Evolutionary conservation across 2,888 invertebrate genomes (phyloP).

Genomic region (Bugulina stolonifera): DNA sequence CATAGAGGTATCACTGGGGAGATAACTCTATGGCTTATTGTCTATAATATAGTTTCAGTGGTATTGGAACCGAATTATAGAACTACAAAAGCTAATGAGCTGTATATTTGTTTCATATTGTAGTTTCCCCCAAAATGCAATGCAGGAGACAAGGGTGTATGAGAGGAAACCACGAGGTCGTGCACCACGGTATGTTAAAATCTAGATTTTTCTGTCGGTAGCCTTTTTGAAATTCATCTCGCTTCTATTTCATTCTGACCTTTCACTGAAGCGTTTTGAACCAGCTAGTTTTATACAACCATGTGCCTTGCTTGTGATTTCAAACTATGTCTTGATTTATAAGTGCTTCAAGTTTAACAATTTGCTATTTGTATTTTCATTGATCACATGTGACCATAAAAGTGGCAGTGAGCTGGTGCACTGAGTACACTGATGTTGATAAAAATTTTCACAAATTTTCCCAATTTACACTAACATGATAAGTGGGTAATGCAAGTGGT

Average conservation of each 20-base stretch:
- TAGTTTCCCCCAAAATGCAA: background rate
- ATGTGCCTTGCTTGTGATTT: background rate
- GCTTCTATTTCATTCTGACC: slow-evolving; percentile 5
- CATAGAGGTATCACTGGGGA: no score
- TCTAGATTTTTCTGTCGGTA: no score
- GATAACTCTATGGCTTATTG: no score
- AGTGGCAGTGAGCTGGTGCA: slow-evolving; percentile 20
- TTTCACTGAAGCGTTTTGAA: slow-evolving; percentile 21
- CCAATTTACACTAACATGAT: no score
- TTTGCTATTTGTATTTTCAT: slow-evolving; percentile 8
- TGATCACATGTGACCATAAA: slow-evolving; percentile 1
- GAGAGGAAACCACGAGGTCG: slow-evolving; percentile 20
- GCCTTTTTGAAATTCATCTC: no score
- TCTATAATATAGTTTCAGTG: no score
- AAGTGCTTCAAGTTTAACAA: background rate
- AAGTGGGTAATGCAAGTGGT: background rate
- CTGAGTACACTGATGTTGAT: background rate
- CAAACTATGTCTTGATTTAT: background rate
- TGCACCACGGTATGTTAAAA: slow-evolving; percentile 3
- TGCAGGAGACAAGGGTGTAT: background rate
- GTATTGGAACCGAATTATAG: no score
- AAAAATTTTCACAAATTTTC: background rate
- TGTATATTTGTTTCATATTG: background rate
- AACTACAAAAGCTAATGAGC: no score
- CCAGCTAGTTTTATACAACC: background rate